Conservation (phyloP, 2,113 vertebrate genomes). For the Tauraco erythrolophus region DNA sequence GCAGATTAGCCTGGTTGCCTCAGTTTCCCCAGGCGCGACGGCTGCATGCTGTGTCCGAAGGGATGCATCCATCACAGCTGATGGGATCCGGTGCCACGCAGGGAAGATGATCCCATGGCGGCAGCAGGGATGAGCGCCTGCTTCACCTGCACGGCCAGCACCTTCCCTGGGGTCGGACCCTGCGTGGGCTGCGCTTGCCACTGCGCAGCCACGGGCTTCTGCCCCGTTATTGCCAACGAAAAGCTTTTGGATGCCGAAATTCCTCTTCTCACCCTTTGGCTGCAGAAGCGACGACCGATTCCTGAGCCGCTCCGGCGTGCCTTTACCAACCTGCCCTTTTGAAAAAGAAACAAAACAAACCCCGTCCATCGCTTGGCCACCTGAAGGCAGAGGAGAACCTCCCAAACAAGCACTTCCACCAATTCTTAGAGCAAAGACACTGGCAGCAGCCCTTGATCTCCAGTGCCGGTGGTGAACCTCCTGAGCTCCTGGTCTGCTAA, state of each 20-base stretch:
- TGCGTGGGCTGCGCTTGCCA: rapidly evolving
- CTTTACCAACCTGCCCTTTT: background rate
- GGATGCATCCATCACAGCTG: rapidly evolving
- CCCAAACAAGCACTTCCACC: slow-evolving; percentile 11
- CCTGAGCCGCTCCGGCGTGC: background rate
- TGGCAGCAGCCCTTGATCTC: background rate
- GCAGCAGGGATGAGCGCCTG: rapidly evolving
- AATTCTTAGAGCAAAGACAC: background rate
- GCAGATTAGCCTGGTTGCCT: background rate
- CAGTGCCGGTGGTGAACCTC: background rate
- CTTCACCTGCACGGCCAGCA: background rate
- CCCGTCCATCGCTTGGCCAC: background rate
- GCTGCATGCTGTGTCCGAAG: rapidly evolving
- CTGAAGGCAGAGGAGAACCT: background rate
- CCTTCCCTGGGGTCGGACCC: background rate
- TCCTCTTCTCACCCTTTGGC: background rate
- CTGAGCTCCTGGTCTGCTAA: background rate
- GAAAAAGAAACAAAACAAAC: background rate
- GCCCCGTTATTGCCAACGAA: rapidly evolving
- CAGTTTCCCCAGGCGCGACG: background rate
- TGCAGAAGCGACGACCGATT: background rate
- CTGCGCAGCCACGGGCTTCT: rapidly evolving
- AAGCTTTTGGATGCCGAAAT: rapidly evolving
- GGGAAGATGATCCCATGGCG: background rate
- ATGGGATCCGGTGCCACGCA: rapidly evolving